Conservation (phyloP, 2,888 invertebrate genomes). For the Thereva unica region DNA sequence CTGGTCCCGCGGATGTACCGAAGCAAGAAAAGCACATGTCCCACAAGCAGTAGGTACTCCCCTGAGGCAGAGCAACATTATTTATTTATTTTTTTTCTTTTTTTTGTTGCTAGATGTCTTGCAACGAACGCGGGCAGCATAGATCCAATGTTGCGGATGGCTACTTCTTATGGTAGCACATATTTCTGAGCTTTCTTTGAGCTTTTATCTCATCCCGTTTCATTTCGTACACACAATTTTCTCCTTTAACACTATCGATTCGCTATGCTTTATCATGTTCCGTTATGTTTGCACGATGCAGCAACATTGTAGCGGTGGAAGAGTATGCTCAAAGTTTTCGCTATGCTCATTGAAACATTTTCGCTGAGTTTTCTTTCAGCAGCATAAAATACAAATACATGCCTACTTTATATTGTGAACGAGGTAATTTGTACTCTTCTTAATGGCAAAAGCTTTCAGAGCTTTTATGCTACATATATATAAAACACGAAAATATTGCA, state of each 20-base stretch:
- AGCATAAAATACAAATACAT: not conserved
- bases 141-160: conserved; percentile 17
- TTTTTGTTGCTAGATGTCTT: not conserved
- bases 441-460: conserved; percentile 10
- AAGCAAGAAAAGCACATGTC: conserved; percentile 17
- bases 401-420: not conserved
- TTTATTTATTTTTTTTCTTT: conserved; percentile 8
- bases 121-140: conserved; percentile 11
- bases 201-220: not conserved
- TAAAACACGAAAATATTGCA: not conserved
- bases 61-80: conserved; percentile 4
- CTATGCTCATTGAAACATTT: conserved; percentile 5
- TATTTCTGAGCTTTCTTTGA: conserved; percentile 17
- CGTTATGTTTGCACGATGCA: not conserved
- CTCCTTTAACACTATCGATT: not conserved
- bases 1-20: conserved; percentile 18
- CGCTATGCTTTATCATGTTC: conserved; percentile 8
- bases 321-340: not conserved
- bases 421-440: not conserved
- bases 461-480: not conserved
- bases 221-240: not conserved
- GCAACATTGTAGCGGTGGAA: not conserved
- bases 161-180: conserved; percentile 5
- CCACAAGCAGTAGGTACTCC: not conserved
- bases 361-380: conserved; percentile 3